phyloP scores from a whole-genome alignment of 2,113 vertebrate species.

The Odocoileus hemionus region DNA sequence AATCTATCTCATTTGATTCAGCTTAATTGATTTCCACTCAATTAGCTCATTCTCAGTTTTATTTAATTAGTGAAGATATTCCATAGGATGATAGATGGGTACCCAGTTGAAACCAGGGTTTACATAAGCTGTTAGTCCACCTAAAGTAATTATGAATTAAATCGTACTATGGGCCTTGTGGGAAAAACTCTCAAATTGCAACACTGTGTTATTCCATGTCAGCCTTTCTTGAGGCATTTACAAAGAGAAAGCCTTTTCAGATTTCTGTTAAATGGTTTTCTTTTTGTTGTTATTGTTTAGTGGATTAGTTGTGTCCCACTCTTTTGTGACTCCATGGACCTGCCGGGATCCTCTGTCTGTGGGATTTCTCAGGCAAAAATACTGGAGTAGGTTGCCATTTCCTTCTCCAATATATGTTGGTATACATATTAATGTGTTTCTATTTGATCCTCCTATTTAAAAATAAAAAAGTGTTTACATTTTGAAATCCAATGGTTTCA shows the following conservation, averaged over 20 bases:
- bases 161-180: not conserved
- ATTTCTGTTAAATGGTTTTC: not conserved
- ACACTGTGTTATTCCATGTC: not conserved
- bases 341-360: not conserved
- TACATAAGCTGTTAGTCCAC: not conserved
- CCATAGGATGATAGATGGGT: not conserved
- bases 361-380: not conserved
- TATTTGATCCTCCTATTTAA: not conserved
- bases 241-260: not conserved
- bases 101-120: not conserved
- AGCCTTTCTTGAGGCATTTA: not conserved
- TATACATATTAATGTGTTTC: not conserved
- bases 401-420: not conserved
- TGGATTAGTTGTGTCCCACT: not conserved
- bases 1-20: not conserved
- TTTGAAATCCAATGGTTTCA: not conserved
- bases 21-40: constrained; percentile 11
- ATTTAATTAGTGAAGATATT: constrained; percentile 36
- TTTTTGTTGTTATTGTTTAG: not conserved
- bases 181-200: not conserved
- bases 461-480: not conserved
- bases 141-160: not conserved
- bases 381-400: not conserved
- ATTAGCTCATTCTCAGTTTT: not conserved
- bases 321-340: not conserved